These are phyloP conservation scores for Andrena bicolor DNA, from an alignment of 2,888 invertebrate species.

Conservation along the genomic window DNA sequence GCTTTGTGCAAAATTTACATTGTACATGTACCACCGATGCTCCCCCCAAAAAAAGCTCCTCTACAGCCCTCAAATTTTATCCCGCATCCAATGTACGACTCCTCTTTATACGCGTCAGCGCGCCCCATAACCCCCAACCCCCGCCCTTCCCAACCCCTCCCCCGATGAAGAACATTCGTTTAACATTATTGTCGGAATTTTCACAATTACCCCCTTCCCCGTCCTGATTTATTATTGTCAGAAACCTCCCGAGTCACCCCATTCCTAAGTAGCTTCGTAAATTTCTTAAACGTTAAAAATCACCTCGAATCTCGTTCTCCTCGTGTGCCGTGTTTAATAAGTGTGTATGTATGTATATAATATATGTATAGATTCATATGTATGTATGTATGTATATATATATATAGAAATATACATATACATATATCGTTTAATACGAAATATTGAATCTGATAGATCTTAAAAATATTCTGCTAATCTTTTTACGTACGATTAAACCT, in stretches of 20 bases:
- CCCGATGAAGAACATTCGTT: slow-evolving; percentile 40
- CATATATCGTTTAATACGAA: slow-evolving; percentile 79
- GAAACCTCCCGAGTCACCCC: slow-evolving; percentile 33
- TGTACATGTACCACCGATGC: slow-evolving; percentile 69
- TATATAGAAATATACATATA: slow-evolving; percentile 67
- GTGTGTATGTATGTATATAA: slow-evolving; percentile 67
- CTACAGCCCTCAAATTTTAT: neutral
- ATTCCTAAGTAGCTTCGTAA: slow-evolving; percentile 47
- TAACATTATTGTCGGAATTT: slow-evolving; percentile 64
- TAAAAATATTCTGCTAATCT: slow-evolving; percentile 83
- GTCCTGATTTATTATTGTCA: slow-evolving; percentile 67
- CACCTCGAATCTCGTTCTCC: slow-evolving; percentile 58
- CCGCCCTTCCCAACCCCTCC: neutral
- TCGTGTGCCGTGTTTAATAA: slow-evolving; percentile 60
- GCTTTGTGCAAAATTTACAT: slow-evolving; percentile 84
- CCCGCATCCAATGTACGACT: slow-evolving; percentile 11
- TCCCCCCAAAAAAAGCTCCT: slow-evolving; percentile 10
- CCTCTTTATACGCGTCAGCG: neutral
- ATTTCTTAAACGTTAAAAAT: slow-evolving; percentile 60
- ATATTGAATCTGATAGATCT: slow-evolving; percentile 83
- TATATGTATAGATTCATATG: slow-evolving; percentile 62
- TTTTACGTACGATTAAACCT: slow-evolving; percentile 75
- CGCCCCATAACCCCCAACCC: neutral
- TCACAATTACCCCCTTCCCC: slow-evolving; percentile 32
- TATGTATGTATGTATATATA: slow-evolving; percentile 63